Base-by-base conservation (phyloP, 2,797 vertebrate genomes). In the Amniataba percoides region DNA sequence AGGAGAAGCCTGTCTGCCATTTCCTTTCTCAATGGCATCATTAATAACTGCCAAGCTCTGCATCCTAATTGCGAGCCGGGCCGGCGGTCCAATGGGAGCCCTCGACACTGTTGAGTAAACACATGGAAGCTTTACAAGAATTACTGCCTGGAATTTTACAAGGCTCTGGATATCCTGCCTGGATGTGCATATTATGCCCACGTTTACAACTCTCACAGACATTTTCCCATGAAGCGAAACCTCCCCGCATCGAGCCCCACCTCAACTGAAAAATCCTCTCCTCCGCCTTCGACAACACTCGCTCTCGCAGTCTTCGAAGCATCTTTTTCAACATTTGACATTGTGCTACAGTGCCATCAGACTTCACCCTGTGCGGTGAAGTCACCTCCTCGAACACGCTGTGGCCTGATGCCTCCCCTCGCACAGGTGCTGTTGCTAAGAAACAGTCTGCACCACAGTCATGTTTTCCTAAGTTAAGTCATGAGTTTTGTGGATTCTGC, bases 61-160 rank as follows among this genome's bases (percentile, higher is more conserved):
- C 57, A 71, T 88, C 74, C 61, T 90, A 93, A 93, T 93, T 91
- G 89, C 82, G 74, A 83, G 81, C 72, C 70, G 81, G 74, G 74
- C 80, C 78, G 77, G 81, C 73, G 83, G 84, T 81, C 88, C 89
- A 87, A 88, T 89, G 87, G 84, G 78, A 90, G 74, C 72, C 18
- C 19, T 69, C 10, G 52, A 75, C 79, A 68, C 88, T 88, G 87
- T 92, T 91, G 88, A 90, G 89, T 92, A 93, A 94, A 94, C 89
- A 93, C 80, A 84, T 76, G 80, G 63, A 27, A 83, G 89, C 84
- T 89, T 93, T 93, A 92, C 81, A 88, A 90, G 92, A 93, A 91
- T 92, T 91, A 87, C 86, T 73, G 85, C 85, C 82, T 92, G 91
- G 88, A 90, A 89, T 88, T 93, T 89, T 93, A 93, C 90, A 91